phyloP scores from a whole-genome alignment of 2,888 invertebrate genomes.

The Ochropleura leucogaster region DNA sequence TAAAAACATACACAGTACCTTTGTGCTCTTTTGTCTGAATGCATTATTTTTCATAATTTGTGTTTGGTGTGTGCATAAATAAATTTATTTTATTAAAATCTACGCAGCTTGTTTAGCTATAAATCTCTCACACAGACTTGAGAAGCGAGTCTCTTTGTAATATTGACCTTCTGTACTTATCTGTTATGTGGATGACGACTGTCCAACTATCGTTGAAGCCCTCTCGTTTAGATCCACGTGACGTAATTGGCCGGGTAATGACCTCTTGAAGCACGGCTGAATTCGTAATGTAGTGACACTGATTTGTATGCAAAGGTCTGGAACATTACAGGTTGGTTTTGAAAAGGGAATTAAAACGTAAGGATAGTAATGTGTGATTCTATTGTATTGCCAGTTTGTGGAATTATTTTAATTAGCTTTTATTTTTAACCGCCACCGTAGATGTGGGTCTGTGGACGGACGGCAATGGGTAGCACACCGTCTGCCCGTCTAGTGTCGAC shows the following conservation, averaged over 20 bases:
- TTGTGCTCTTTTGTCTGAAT: too few relatives aligned
- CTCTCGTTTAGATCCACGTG: conserved; percentile 59
- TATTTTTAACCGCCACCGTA: too few relatives aligned
- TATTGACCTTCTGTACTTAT: conserved; percentile 16
- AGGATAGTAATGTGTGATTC: not conserved
- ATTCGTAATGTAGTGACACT: conserved; percentile 52
- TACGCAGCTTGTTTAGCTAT: too few relatives aligned
- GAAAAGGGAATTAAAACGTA: not conserved
- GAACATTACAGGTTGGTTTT: conserved; percentile 13
- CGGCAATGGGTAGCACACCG: too few relatives aligned
- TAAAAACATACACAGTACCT: too few relatives aligned
- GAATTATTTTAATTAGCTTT: not conserved
- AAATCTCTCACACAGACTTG: too few relatives aligned
- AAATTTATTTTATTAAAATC: too few relatives aligned
- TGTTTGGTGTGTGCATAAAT: too few relatives aligned
- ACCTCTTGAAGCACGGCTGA: conserved; percentile 61
- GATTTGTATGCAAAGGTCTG: conserved; percentile 49
- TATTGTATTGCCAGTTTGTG: conserved; percentile 6
- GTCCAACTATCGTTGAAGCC: conserved; percentile 62
- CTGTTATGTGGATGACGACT: conserved; percentile 38
- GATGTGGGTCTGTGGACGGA: too few relatives aligned
- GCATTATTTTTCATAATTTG: too few relatives aligned
- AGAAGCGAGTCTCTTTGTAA: too few relatives aligned
- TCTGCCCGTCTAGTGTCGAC: too few relatives aligned
- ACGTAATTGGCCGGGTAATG: conserved; percentile 63